Evolutionary conservation across 2,113 vertebrate genomes (phyloP), one percentile per base, ranked within the genome.

Genomic region (Strix aluco): DNA sequence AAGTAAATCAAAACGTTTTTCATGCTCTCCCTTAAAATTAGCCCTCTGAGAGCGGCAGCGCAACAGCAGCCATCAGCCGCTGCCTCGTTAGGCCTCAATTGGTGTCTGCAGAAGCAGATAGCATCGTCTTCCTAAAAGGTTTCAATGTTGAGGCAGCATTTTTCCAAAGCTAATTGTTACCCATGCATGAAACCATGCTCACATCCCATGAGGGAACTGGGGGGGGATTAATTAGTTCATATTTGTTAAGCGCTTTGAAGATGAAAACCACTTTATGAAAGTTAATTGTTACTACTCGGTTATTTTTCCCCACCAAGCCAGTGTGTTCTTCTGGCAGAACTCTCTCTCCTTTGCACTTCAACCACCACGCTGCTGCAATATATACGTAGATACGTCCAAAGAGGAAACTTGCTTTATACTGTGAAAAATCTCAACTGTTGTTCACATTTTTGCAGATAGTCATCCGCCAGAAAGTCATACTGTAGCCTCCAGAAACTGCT

Each of bases 341-440:
- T 46, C 58, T n/a, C 71, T 21, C 51, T 22, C 19, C 5, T 42
- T 11, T 47, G 81, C 58, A 16, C 23, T 36, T 81, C 57, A 46
- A 57, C 26, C 13, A 25, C 79, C 1, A 7, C 20, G 13, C 38
- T 6, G 11, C 8, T 61, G 17, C n/a, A 9, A 22, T 16, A 22
- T 26, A 23, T 30, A 9, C 6, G 0, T 8, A 8, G 61, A 25
- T 4, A 26, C 13, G 14, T 15, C 23, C 3, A 5, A 23, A 44
- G 74, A 86, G 62, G 73, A 89, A 81, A 46, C 17, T n/a, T 27
- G 51, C 22, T 54, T 69, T 42, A 57, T 69, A 62, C 7, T 10
- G 4, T 3, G 2, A n/a, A 86, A 55, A 5, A 40, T 27, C 21
- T 58, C 80, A 81, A n/a, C 34, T 44, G 27, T 20, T 58, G 63